Percentiles rank a stretch among this genome's conserved stretches.
These are phyloP conservation scores for Montifringilla adamsi DNA, from an alignment of 2,113 vertebrate genomes.

Conservation along the genomic window DNA sequence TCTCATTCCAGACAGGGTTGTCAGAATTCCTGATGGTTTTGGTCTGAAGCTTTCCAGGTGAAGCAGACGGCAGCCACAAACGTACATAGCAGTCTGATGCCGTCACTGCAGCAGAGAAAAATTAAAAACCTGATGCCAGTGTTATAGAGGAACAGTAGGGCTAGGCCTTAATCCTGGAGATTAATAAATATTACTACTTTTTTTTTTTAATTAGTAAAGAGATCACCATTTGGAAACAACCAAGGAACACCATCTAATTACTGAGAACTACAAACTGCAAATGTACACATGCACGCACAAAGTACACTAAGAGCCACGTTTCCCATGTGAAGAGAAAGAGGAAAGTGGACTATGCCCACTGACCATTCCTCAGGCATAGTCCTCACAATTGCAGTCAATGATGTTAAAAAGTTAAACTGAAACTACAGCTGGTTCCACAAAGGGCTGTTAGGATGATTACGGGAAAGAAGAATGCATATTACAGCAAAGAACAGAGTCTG, in stretches of 20 bases:
- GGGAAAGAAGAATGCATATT: not conserved
- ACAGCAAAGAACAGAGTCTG: not conserved
- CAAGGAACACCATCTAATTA: not conserved
- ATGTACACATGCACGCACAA: not conserved
- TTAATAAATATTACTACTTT: not conserved
- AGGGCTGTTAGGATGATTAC: conserved; percentile 34
- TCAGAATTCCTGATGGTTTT: conserved; percentile 73
- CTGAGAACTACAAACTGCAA: not conserved
- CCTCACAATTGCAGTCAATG: not conserved
- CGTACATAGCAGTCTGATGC: conserved; percentile 82
- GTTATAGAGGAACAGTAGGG: not conserved
- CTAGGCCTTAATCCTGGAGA: not conserved
- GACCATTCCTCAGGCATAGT: not conserved
- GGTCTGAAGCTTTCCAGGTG: conserved; percentile 68
- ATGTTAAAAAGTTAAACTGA: conserved; percentile 37
- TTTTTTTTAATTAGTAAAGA: not conserved
- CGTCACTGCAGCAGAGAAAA: conserved; percentile 63
- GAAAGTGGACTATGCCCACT: not conserved
- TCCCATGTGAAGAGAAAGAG: conserved; percentile 6
- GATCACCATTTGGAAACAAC: not conserved
- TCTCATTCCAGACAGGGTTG: conserved; percentile 84
- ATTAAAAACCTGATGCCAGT: not conserved
- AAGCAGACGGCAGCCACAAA: conserved; percentile 81
- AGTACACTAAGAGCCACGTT: not conserved
- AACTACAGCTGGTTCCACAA: not conserved